Base-by-base conservation (phyloP, 2,888 invertebrate species). In the Neocrepidodera transversa region DNA sequence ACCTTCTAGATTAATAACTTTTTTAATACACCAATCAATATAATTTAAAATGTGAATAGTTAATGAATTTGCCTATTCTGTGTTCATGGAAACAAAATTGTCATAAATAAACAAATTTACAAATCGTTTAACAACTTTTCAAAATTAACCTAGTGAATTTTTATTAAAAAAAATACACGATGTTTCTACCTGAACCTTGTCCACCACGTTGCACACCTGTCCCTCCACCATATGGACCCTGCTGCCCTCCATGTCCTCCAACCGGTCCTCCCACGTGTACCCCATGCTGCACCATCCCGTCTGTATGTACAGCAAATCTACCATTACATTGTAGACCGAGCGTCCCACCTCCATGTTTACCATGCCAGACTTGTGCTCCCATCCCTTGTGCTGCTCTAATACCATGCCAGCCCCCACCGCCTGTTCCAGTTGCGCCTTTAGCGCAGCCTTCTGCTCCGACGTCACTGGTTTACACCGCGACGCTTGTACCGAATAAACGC, bases 201-300 rank as follows among this genome's bases (percentile, higher is more conserved):
- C 20, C 23, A n/a, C 42, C 42, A 10, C 20, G 42, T 20, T 42
- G 42, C 16, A 20, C 42, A 1, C 42, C 42, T 23, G 18, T 18
- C 4, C 42, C 42, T 8, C 42, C 42, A 13, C 42, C 42, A 13
- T 11, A 11, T 10, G 18, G 42, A 6, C 20, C 20, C 3, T 20
- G 20, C 2, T 42, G 3, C n/a, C 42, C 42, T 4, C 42, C 42
- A n/a, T 42, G 42, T 23, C 2, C 20, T 10, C 42, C 42, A 10
- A n/a, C n/a, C 18, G n/a, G 42, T 16, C 42, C 42, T 6, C 42
- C 42, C 1, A 20, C 2, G 7, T 42, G 42, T 23, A 42, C 42
- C 1, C 42, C 42, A 8, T 42, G 42, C 42, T 42, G 42, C 20
- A 42, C 42, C 7, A 18, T 42, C 18, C 42, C 42, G 4, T 42